phyloP scores from a whole-genome alignment of 2,113 vertebrate species.

The Lasiurus borealis region DNA sequence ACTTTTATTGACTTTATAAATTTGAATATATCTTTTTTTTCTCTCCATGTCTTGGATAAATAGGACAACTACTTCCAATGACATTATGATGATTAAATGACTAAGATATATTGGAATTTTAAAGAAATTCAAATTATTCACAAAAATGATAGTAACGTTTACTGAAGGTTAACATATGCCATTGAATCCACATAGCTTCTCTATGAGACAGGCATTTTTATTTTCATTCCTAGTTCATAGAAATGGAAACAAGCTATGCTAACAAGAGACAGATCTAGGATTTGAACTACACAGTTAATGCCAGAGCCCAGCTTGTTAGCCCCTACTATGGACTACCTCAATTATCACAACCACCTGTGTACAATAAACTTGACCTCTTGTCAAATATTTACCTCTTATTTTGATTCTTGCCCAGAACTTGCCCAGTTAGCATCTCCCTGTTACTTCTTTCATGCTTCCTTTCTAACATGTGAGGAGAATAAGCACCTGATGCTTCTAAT shows the following conservation, averaged over 20 bases:
- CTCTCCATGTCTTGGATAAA: background rate
- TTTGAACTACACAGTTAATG: background rate
- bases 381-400: background rate
- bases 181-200: background rate
- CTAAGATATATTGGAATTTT: background rate
- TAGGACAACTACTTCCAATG: background rate
- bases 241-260: background rate
- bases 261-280: background rate
- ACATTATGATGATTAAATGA: background rate
- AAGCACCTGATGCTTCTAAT: background rate
- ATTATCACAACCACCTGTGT: background rate
- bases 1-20: background rate
- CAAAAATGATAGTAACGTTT: background rate
- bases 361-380: background rate
- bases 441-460: background rate
- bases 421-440: background rate
- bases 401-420: background rate
- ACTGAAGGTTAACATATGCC: background rate
- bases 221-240: background rate
- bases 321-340: background rate
- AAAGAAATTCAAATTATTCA: slow-evolving; percentile 2
- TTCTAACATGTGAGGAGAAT: background rate
- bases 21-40: background rate
- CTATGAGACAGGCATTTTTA: background rate
- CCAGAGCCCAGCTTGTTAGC: background rate